Evolutionary conservation across 92 coral and sea anemone species (phyloP).

Genomic region (Umimayanthus kanabou): DNA sequence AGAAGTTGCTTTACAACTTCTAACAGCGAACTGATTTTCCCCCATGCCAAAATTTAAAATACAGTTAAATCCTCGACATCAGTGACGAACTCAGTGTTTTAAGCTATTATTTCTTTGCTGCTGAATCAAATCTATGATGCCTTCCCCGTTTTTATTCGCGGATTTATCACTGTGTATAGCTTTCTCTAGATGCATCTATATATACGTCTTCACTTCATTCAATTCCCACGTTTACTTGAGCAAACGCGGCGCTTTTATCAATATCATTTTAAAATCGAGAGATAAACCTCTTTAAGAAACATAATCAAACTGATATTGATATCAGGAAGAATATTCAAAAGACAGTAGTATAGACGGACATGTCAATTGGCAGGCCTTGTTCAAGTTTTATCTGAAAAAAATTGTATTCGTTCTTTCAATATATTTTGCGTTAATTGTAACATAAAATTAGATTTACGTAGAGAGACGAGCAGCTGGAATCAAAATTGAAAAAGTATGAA

Average conservation of each 20-base stretch:
- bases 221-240: background rate
- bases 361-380: background rate
- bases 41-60: background rate
- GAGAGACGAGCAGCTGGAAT: background rate
- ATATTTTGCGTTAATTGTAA: background rate
- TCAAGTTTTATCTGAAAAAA: background rate
- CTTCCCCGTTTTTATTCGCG: background rate
- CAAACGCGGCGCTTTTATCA: background rate
- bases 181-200: background rate
- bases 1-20: background rate
- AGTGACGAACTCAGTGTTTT: too few species aligned
- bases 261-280: slow-evolving; percentile 7
- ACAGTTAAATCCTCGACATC: background rate
- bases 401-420: background rate
- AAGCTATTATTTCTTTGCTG: background rate
- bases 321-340: slow-evolving; percentile 9
- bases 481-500: background rate
- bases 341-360: background rate
- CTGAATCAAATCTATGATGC: background rate
- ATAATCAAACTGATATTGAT: slow-evolving; percentile 17
- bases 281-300: slow-evolving; percentile 8
- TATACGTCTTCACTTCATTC: background rate
- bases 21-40: background rate
- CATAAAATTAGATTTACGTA: background rate
- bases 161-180: background rate